phyloP scores from a whole-genome alignment of 2,888 invertebrate genomes.

The Neoitamus cyanurus region DNA sequence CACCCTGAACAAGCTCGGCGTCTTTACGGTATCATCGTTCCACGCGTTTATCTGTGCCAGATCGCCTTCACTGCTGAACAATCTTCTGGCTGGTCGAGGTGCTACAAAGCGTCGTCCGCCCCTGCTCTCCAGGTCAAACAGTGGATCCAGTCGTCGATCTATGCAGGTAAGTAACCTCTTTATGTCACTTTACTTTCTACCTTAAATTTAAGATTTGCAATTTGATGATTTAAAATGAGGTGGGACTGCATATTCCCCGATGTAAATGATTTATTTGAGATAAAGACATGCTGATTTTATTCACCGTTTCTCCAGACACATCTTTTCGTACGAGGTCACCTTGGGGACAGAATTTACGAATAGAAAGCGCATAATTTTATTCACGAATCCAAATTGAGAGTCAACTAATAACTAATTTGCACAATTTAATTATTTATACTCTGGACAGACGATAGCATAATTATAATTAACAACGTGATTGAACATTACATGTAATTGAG shows the following conservation, averaged over 20 bases:
- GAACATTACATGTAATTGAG: no score
- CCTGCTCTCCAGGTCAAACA: conserved; percentile 89
- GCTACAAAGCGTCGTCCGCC: conserved; percentile 91
- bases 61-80: conserved; percentile 91
- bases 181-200: not conserved
- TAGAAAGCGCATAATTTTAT: no score
- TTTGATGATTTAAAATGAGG: not conserved
- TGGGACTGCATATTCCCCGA: not conserved
- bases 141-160: conserved; percentile 86
- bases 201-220: not conserved
- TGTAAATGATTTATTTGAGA: not conserved
- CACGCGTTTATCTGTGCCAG: conserved; percentile 98
- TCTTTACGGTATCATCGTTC: conserved; percentile 97
- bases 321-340: not conserved
- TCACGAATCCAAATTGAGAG: no score
- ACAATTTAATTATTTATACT: no score
- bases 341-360: not conserved
- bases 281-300: not conserved
- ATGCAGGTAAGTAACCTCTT: conserved; percentile 74
- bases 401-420: no score
- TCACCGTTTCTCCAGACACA: not conserved
- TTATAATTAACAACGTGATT: no score
- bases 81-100: conserved; percentile 88
- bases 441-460: no score
- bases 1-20: conserved; percentile 93